Base-by-base conservation (phyloP, 2,797 vertebrate genomes). In the Halcyon leucocephala region DNA sequence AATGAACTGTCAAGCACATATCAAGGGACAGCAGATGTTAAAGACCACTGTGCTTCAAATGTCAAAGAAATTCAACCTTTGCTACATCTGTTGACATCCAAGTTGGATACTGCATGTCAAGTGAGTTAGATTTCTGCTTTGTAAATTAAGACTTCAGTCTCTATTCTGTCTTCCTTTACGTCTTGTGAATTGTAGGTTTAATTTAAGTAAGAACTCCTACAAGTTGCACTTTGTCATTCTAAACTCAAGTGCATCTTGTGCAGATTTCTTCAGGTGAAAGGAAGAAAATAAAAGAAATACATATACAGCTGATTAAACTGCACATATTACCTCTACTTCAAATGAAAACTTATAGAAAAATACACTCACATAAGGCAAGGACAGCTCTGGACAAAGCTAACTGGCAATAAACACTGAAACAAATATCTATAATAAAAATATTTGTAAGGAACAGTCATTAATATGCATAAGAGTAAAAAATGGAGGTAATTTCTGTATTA, bases 41-140 rank as follows among this genome's bases (percentile, higher is more conserved):
- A 94, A 97, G 91, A 95, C 89, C 73, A 83, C 67, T 93, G 84
- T 83, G 81, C 89, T 95, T 97, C 87, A 96, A 93, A 97, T 95
- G 95, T 96, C 97, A 95, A 89, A 84, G 76, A 95, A 93, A 93
- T 94, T 89, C 85, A 95, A 85, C 73, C 89, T 95, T 95, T 90
- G n/a, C 83, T 95, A 76, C 93, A 93, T 96, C 95, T 95, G 96
- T 92, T 93, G 94, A 90, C 92, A 91, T 79, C 37, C 51, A 70
- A 48, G 89, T 51, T 92, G 16, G 80, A 91, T 77, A 61, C 80
- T 89, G 70, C 72, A 93, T 89, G 90, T 85, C 92, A 96, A 95
- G 73, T 83, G 71, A 94, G 71, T 57, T 74, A 21, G 15, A 69
- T 91, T 85, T 78, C 58, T 78, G 42, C 17, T 91, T 78, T 88